Conservation (phyloP, 1,140 invertebrate genomes). For the Drosophila mayri region DNA sequence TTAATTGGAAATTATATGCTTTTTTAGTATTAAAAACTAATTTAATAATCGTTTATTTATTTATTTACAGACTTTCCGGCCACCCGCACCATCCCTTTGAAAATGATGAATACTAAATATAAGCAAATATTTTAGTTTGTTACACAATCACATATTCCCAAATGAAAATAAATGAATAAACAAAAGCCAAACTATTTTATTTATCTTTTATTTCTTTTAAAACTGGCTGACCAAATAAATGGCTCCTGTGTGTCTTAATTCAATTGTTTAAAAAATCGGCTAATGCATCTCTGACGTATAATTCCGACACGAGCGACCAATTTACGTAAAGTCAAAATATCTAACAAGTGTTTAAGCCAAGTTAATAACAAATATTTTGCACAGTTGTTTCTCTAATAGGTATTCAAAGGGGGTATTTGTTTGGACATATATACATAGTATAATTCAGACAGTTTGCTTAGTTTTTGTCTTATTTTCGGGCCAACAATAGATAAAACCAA, state of each 20-base stretch:
- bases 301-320: conserved; percentile 35
- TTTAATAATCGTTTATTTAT: too few relatives aligned
- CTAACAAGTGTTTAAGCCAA: conserved; percentile 66
- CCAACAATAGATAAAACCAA: conserved; percentile 60
- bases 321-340: conserved; percentile 65
- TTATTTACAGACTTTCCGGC: conserved; percentile 2
- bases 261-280: conserved; percentile 29
- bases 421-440: conserved; percentile 32
- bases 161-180: conserved; percentile 26
- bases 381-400: conserved; percentile 57
- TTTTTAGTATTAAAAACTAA: too few relatives aligned
- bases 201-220: neutral
- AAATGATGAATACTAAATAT: conserved; percentile 11
- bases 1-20: neutral
- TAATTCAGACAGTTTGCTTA: conserved; percentile 20
- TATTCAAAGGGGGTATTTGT: conserved; percentile 30
- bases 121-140: conserved; percentile 6
- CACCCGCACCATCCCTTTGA: conserved; percentile 20
- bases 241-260: conserved; percentile 1
- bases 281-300: conserved; percentile 63
- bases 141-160: conserved; percentile 19
- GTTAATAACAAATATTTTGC: conserved; percentile 70
- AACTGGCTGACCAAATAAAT: conserved; percentile 27
- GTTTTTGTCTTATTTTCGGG: conserved; percentile 31
- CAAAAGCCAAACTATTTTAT: conserved; percentile 6